Conservation (phyloP, 1,140 invertebrate genomes). For the Heliothis subflexa region DNA sequence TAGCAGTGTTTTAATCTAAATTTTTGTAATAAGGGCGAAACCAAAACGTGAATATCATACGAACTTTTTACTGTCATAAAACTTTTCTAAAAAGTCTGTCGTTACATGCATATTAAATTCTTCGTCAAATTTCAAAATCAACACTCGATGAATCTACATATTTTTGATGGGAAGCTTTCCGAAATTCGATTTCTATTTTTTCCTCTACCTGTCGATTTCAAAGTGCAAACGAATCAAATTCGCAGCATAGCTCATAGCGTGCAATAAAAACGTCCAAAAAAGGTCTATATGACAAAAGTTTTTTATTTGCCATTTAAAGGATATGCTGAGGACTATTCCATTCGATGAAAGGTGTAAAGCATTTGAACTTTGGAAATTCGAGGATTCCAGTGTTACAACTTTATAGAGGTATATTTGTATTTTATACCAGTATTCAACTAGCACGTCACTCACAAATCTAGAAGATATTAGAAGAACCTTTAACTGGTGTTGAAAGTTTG, state of each 20-base stretch:
- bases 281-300: conserved; percentile 7
- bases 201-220: conserved; percentile 22
- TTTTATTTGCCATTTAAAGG: conserved; percentile 20
- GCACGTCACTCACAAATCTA: neutral
- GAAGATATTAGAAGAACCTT: conserved; percentile 6
- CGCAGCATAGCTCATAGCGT: conserved; percentile 25
- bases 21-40: no score
- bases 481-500: neutral
- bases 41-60: no score
- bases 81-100: no score
- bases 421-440: neutral
- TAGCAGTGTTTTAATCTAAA: no score
- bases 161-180: conserved; percentile 4
- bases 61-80: no score
- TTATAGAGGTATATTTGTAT: neutral
- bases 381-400: neutral
- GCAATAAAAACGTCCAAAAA: conserved; percentile 28
- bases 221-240: conserved; percentile 34
- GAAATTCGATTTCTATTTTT: conserved; percentile 24
- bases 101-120: neutral
- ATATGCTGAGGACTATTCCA: conserved; percentile 15
- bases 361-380: neutral
- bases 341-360: conserved; percentile 15
- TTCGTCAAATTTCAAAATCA: conserved; percentile 5
- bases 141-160: conserved; percentile 16